Percentiles rank a stretch among this genome's conserved stretches.
These are phyloP conservation scores for Merodon equestris DNA, from an alignment of 2,888 invertebrate genomes.

Conservation along the genomic window DNA sequence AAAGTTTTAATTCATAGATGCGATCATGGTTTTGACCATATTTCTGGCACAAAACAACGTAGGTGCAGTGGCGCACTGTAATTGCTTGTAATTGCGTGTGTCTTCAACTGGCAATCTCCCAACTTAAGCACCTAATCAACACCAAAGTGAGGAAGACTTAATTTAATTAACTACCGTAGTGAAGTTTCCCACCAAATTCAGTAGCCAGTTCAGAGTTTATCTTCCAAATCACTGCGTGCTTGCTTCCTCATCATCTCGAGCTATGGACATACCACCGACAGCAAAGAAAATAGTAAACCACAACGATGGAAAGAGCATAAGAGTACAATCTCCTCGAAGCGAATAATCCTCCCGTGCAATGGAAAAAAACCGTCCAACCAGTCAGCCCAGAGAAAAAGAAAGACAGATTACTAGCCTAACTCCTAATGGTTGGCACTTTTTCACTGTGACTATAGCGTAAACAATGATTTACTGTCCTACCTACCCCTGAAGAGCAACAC, in stretches of 20 bases:
- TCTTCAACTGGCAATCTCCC: too few species aligned
- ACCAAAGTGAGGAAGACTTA: not conserved
- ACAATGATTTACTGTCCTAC: constrained; percentile 68
- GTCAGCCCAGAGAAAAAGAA: constrained; percentile 41
- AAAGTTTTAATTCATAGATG: too few species aligned
- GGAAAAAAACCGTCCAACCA: constrained; percentile 9
- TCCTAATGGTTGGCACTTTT: constrained; percentile 69
- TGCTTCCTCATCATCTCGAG: constrained; percentile 48
- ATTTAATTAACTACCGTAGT: constrained; percentile 41
- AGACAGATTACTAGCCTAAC: constrained; percentile 68
- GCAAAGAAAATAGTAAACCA: not conserved
- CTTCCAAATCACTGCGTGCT: constrained; percentile 50
- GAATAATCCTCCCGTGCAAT: constrained; percentile 19
- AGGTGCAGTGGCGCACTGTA: too few species aligned
- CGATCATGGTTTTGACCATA: too few species aligned
- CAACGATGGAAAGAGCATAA: constrained; percentile 3
- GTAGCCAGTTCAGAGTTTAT: constrained; percentile 68
- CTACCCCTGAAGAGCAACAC: constrained; percentile 65
- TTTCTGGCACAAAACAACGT: too few species aligned
- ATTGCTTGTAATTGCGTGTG: too few species aligned
- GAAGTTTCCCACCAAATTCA: constrained; percentile 56
- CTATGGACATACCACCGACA: too few species aligned
- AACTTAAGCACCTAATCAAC: too few species aligned
- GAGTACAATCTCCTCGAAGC: constrained; percentile 9
- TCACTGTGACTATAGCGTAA: constrained; percentile 68